These are phyloP conservation scores for Glaucidium brasilianum DNA, from an alignment of 2,113 vertebrate species.

Conservation along the genomic window DNA sequence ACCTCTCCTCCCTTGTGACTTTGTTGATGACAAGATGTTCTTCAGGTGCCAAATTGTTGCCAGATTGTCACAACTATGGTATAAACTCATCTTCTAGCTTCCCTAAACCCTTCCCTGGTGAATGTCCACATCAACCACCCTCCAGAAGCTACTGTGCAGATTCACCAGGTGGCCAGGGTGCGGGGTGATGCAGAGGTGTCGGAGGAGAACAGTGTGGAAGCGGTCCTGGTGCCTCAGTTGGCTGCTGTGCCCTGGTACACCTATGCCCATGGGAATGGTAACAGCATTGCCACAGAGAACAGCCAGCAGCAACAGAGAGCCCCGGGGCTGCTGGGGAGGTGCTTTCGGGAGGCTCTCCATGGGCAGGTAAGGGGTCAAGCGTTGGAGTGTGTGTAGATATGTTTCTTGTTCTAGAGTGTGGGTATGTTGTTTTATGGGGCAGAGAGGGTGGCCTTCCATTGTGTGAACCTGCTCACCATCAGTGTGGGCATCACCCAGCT, in stretches of 20 bases:
- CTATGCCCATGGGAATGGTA: conserved; percentile 37
- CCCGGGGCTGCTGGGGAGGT: conserved; percentile 80
- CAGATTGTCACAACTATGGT: background rate
- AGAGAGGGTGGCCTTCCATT: background rate
- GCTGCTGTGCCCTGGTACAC: conserved; percentile 19
- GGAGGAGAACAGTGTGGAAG: conserved; percentile 76
- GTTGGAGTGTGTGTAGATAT: rapidly evolving
- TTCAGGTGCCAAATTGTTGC: background rate
- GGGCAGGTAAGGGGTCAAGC: conserved; percentile 80
- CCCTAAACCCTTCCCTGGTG: conserved; percentile 82
- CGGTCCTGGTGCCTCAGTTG: conserved; percentile 73
- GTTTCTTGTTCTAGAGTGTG: background rate
- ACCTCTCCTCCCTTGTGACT: background rate
- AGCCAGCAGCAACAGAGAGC: conserved; percentile 48
- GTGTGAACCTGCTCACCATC: background rate
- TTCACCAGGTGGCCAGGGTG: conserved; percentile 93
- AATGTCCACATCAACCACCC: conserved; percentile 92
- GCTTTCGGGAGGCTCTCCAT: conserved; percentile 85
- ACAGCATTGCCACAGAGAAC: conserved; percentile 50
- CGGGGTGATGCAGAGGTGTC: conserved; percentile 45
- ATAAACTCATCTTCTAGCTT: conserved; percentile 68
- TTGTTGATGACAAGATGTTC: background rate
- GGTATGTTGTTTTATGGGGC: rapidly evolving
- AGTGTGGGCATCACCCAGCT: background rate
- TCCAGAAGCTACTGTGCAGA: conserved; percentile 88